These are phyloP conservation scores for Drymonia ruficornis DNA, from an alignment of 2,888 invertebrate species.

Conservation along the genomic window DNA sequence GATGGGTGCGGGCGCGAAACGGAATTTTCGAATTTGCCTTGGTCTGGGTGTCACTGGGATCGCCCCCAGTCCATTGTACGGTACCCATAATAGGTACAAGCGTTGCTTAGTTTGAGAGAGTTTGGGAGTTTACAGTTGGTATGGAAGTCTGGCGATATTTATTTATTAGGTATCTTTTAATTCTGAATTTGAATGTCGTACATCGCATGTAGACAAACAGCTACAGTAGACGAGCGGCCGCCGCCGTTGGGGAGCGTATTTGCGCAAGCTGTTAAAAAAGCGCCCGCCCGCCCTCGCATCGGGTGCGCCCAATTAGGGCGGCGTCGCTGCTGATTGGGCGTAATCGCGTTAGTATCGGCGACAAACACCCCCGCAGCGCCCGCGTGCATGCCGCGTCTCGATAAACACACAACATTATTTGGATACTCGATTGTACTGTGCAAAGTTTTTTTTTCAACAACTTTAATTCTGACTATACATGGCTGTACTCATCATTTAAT, in stretches of 20 bases:
- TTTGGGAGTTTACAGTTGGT: too few relatives aligned
- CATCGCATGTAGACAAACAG: constrained; percentile 20
- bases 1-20: too few relatives aligned
- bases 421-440: background rate
- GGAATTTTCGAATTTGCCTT: too few relatives aligned
- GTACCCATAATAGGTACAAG: too few relatives aligned
- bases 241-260: constrained; percentile 54
- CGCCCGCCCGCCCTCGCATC: constrained; percentile 73
- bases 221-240: constrained; percentile 12
- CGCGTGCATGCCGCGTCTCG: constrained; percentile 39
- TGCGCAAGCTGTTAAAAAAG: constrained; percentile 80
- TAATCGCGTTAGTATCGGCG: constrained; percentile 82
- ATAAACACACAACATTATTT: constrained; percentile 27
- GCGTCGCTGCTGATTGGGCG: constrained; percentile 81
- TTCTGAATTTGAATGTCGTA: constrained; percentile 17
- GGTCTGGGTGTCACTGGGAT: too few relatives aligned
- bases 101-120: too few relatives aligned
- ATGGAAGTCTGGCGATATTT: too few relatives aligned
- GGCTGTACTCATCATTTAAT: too few relatives aligned
- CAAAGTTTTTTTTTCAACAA: too few relatives aligned
- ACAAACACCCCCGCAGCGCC: constrained; percentile 55
- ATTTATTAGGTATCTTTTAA: constrained; percentile 13
- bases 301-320: constrained; percentile 80
- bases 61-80: too few relatives aligned
- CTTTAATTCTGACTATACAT: too few relatives aligned